Conservation (phyloP, 2,888 invertebrate species). For the Plagodis pulveraria region DNA sequence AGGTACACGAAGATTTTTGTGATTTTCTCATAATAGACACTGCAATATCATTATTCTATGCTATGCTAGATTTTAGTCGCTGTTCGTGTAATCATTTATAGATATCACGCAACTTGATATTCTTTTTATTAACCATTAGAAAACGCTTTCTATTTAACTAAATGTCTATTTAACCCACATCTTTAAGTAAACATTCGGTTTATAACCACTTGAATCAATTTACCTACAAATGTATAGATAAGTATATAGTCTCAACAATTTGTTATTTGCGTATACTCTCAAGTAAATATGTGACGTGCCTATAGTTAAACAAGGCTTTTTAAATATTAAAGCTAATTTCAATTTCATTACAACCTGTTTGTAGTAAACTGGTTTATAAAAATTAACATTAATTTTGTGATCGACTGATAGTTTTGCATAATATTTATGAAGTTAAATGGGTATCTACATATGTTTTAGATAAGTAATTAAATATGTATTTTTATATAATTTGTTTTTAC, state of each 20-base stretch:
- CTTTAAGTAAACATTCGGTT: conserved; percentile 14
- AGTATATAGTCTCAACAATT: conserved; percentile 1
- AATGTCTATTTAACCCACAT: conserved; percentile 27
- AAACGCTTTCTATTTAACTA: conserved; percentile 29
- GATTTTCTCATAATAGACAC: not conserved
- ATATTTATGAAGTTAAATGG: not conserved
- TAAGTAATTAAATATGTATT: not conserved
- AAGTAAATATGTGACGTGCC: conserved; percentile 1
- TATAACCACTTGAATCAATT: conserved; percentile 33
- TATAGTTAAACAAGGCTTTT: too few relatives aligned
- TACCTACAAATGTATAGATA: conserved; percentile 4
- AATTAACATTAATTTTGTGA: conserved; percentile 22
- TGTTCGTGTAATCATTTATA: not conserved
- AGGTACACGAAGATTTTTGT: too few relatives aligned
- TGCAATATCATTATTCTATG: too few relatives aligned
- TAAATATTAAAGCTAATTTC: conserved; percentile 19
- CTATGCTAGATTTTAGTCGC: not conserved
- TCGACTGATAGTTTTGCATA: conserved; percentile 41
- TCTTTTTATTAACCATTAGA: conserved; percentile 25
- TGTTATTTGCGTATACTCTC: conserved; percentile 3
- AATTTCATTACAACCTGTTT: conserved; percentile 19
- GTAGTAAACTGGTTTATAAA: conserved; percentile 26
- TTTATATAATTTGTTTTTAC: too few relatives aligned
- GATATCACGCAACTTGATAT: not conserved
- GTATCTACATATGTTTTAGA: not conserved